phyloP scores from a whole-genome alignment of 2,888 invertebrate genomes.

The Drosophila stalkeri region DNA sequence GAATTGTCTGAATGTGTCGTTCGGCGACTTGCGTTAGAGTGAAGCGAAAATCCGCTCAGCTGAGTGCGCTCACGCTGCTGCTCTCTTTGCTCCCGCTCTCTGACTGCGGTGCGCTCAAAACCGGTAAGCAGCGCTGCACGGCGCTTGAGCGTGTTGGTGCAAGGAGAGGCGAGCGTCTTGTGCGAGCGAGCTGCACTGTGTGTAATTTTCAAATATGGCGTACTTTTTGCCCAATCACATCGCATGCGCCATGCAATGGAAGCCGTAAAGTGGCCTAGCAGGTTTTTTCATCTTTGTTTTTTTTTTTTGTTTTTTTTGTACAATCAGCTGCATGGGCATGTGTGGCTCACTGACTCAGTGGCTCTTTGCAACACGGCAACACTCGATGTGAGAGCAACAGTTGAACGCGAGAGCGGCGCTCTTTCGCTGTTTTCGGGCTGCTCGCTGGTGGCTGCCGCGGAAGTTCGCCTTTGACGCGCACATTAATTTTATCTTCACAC shows the following conservation, averaged over 20 bases:
- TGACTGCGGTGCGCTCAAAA: constrained; percentile 45
- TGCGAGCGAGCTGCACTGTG: constrained; percentile 68
- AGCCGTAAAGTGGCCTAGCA: constrained; percentile 60
- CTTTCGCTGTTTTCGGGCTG: constrained; percentile 26
- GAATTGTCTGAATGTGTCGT: constrained; percentile 57
- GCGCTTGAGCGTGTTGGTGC: constrained; percentile 32
- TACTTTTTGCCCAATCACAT: constrained; percentile 84
- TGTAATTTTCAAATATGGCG: constrained; percentile 85
- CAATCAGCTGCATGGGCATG: constrained; percentile 42
- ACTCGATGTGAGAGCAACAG: constrained; percentile 72
- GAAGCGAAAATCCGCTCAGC: constrained; percentile 56
- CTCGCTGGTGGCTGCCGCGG: constrained; percentile 33
- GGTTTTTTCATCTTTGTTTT: constrained; percentile 38
- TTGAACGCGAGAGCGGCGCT: constrained; percentile 60
- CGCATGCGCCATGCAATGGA: constrained; percentile 84
- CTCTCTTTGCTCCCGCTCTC: constrained; percentile 5
- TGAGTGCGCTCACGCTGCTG: constrained; percentile 16
- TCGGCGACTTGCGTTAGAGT: constrained; percentile 51
- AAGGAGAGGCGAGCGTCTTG: constrained; percentile 48
- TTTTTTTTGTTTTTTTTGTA: not conserved
- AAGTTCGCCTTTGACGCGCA: constrained; percentile 72
- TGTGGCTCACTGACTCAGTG: constrained; percentile 24
- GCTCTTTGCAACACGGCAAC: constrained; percentile 70
- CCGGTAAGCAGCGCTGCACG: constrained; percentile 61
- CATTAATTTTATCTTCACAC: constrained; percentile 80